A percentile compares a stretch with the other conserved stretches of the same genome.
Evolutionary conservation across 2,113 vertebrate genomes (phyloP).

Genomic region (Silurus glanis): DNA sequence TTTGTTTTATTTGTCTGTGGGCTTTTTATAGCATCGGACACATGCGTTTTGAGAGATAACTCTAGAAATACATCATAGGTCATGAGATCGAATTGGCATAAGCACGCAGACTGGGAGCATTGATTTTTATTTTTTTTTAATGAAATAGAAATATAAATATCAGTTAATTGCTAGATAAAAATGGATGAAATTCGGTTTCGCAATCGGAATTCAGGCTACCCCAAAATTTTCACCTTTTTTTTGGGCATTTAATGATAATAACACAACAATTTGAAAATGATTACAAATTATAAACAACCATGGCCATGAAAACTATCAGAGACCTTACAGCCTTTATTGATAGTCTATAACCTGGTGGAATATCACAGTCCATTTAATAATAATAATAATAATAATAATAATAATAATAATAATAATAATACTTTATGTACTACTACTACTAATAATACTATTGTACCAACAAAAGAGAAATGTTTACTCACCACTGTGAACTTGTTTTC

Average conservation of each 20-base stretch:
- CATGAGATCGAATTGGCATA: background rate
- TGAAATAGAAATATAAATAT: too few species aligned
- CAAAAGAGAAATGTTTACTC: background rate
- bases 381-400: background rate
- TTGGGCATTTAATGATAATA: background rate
- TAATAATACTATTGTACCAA: background rate
- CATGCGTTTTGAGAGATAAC: conserved; percentile 2
- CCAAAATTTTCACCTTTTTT: background rate
- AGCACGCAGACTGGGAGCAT: background rate
- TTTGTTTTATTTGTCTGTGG: conserved; percentile 37
- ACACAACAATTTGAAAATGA: background rate
- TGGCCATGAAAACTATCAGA: background rate
- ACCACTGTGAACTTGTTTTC: background rate
- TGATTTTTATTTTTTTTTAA: background rate
- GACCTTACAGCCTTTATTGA: background rate
- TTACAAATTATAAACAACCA: background rate
- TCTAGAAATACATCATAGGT: background rate
- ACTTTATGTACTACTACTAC: background rate
- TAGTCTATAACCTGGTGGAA: background rate
- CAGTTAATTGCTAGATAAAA: background rate
- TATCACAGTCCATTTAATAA: background rate
- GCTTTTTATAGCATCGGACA: conserved; percentile 42
- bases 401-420: background rate
- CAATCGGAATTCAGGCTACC: background rate
- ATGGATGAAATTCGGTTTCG: background rate